Conservation (phyloP, 2,113 vertebrate genomes). For the Oceanites oceanicus region DNA sequence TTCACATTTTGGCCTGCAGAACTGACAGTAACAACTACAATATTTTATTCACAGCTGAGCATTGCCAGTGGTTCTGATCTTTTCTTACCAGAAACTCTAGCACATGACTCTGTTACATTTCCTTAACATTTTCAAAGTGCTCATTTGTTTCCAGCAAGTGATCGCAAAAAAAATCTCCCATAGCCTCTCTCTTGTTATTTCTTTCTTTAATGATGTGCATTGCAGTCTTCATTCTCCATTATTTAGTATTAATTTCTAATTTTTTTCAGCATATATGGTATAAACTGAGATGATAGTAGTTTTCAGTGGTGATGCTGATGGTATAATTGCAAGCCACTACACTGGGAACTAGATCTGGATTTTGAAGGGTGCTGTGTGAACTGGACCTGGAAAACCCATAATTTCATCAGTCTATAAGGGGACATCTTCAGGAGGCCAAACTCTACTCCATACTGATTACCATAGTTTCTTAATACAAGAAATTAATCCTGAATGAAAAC, state of each 20-base stretch:
- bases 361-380: background rate
- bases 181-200: background rate
- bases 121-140: background rate
- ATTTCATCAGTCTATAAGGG: background rate
- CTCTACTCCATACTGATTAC: background rate
- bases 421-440: background rate
- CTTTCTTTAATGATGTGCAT: background rate
- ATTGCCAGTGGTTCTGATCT: background rate
- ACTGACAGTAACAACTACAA: background rate
- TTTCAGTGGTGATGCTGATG: background rate
- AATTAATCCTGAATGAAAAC: background rate
- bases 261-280: background rate
- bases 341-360: background rate
- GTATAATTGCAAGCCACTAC: background rate
- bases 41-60: background rate
- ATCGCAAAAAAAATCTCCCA: background rate
- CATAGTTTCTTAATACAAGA: background rate
- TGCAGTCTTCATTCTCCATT: background rate
- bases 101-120: background rate
- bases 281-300: background rate
- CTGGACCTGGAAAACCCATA: background rate
- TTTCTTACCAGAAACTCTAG: background rate
- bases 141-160: background rate
- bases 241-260: background rate
- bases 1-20: background rate